A percentile compares a stretch with the other conserved stretches of the same genome.
These are phyloP conservation scores for Drosophila micromelanica DNA, from an alignment of 1,140 invertebrate species.

Conservation along the genomic window DNA sequence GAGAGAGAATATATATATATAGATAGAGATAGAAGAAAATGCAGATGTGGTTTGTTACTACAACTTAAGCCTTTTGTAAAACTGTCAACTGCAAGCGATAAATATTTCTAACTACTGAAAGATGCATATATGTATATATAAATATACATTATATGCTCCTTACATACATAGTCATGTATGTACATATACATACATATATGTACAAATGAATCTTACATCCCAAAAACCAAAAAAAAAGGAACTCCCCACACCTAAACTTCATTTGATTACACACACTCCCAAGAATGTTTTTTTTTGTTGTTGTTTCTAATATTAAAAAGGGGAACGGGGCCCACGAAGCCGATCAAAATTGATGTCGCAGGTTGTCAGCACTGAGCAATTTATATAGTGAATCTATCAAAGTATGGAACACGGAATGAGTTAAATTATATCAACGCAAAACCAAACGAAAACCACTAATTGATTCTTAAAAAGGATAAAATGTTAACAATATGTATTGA, in stretches of 20 bases:
- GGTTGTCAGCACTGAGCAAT: slow-evolving; percentile 5
- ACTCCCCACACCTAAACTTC: not conserved
- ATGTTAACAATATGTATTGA: slow-evolving; percentile 15
- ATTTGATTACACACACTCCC: not conserved
- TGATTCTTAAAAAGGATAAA: not conserved
- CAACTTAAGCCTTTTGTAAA: slow-evolving; percentile 17
- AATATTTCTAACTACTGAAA: slow-evolving; percentile 24
- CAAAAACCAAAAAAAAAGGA: too few species aligned
- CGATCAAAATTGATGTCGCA: slow-evolving; percentile 6
- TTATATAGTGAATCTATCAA: slow-evolving; percentile 7
- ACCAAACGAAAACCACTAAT: not conserved
- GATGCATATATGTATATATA: not conserved
- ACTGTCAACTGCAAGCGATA: slow-evolving; percentile 18
- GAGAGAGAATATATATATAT: slow-evolving; percentile 6
- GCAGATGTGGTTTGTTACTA: slow-evolving; percentile 23
- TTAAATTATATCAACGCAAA: slow-evolving; percentile 18
- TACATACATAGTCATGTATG: not conserved
- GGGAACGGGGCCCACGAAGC: not conserved
- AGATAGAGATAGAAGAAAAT: slow-evolving; percentile 14
- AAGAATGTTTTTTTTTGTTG: too few species aligned
- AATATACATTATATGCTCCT: not conserved
- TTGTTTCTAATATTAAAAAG: not conserved
- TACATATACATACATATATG: not conserved
- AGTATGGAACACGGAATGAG: slow-evolving; percentile 13
- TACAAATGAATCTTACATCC: not conserved